Evolutionary conservation across 1,140 invertebrate genomes (phyloP).

Genomic region (Brachionus sp.): DNA sequence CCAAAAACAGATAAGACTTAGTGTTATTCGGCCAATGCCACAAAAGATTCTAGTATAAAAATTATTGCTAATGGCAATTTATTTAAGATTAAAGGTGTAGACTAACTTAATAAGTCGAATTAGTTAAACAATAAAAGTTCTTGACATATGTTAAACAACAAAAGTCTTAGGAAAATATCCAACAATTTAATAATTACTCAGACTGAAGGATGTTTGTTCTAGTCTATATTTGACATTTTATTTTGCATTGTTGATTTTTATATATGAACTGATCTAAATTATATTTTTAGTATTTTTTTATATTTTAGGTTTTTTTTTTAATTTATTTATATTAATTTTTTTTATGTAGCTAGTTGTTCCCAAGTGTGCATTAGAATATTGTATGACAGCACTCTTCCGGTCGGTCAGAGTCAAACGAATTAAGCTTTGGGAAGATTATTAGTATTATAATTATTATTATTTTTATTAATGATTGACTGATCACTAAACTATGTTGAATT

Average conservation of each 20-base stretch:
- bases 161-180: neutral
- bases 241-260: neutral
- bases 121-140: neutral
- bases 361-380: neutral
- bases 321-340: neutral
- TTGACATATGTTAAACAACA: neutral
- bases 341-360: neutral
- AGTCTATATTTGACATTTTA: neutral
- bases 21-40: too few relatives aligned
- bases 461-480: neutral
- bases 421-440: too few relatives aligned
- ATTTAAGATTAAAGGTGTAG: too few relatives aligned
- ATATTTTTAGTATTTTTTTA: neutral
- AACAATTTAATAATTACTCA: neutral
- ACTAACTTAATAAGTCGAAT: neutral
- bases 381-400: too few relatives aligned
- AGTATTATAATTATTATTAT: too few relatives aligned
- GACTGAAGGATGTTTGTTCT: neutral
- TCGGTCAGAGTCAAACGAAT: neutral
- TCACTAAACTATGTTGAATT: neutral
- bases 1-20: too few relatives aligned
- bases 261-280: neutral
- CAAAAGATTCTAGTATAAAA: too few relatives aligned
- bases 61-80: too few relatives aligned
- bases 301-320: neutral